Evolutionary conservation across 2,113 vertebrate genomes (phyloP).

Genomic region (Sorex fumeus): DNA sequence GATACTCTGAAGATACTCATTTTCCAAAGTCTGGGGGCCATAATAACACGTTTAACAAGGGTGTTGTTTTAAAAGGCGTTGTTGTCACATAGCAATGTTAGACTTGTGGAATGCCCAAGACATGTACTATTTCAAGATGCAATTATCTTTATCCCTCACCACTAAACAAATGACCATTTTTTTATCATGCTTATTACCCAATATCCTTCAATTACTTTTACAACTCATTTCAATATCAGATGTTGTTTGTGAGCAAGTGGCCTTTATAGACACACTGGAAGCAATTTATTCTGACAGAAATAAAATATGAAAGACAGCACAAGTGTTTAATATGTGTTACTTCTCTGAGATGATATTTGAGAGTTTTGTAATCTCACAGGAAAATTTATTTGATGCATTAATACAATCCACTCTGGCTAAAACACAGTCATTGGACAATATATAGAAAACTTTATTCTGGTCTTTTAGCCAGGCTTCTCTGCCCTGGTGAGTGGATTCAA

Average conservation of each 20-base stretch:
- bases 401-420: conserved; percentile 43
- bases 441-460: background rate
- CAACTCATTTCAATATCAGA: conserved; percentile 62
- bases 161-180: conserved; percentile 72
- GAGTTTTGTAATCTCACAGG: background rate
- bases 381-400: conserved; percentile 52
- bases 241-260: conserved; percentile 77
- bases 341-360: conserved; percentile 51
- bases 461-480: conserved; percentile 41
- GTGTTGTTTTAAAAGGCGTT: conserved; percentile 55
- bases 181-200: conserved; percentile 72
- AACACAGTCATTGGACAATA: background rate
- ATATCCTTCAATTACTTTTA: conserved; percentile 75
- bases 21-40: conserved; percentile 63
- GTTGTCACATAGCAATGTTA: conserved; percentile 68
- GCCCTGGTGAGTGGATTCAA: background rate
- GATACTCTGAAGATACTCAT: conserved; percentile 70
- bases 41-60: no score
- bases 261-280: conserved; percentile 68
- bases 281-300: conserved; percentile 78
- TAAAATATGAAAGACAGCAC: conserved; percentile 66
- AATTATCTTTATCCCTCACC: conserved; percentile 41
- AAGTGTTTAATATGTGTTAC: conserved; percentile 46
- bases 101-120: conserved; percentile 52
- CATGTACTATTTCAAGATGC: conserved; percentile 51